Base-by-base conservation (phyloP, 92 coral and sea anemone species). In the Anthopleura xanthogrammica region DNA sequence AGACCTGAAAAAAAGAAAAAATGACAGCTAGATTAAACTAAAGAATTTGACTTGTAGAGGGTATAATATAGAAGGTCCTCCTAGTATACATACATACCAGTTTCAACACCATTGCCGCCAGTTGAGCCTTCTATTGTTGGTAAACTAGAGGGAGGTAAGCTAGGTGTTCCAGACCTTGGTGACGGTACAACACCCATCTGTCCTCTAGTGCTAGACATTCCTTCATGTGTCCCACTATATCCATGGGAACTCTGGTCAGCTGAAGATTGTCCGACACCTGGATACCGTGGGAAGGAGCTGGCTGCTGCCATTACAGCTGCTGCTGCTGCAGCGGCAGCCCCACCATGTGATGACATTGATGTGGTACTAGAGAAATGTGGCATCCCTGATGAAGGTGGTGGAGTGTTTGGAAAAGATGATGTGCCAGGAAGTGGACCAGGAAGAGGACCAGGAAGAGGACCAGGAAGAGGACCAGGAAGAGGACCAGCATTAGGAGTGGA, bases 281-380 rank as follows among this genome's bases (percentile, higher is more conserved):
- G 87, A 76, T 87, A 91, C 66, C 93, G 78, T 71, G 96, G 73
- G 16, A 88, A 91, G 19, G 94, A 80, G 65, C 80, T 92, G 19
- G 85, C 91, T 9, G 98, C 95, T 20, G 93, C 92, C 65, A 93
- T 83, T 42, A 90, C 94, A 0, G 93, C 92, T 40, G 70, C 92
- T 29, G 98, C 99, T 0, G 97, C 99, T 2, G 94, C 93, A 1
- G 97, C 99, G 16, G 98, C 98, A 2, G 99, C 96, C 73, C 90
- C 93, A 29, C 88, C 85, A 73, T 90, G 87, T 12, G 90, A 60
- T 52, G 89, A 75, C 52, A 89, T 48, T 22, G 87, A 82, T 56
- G 85, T 79, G 75, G 60, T 64, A 71, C 76, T 62, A 19, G 81
- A 85, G 39, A 65, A 58, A n/a, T 11, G 56, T 46, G 87, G 77